Base-by-base conservation (phyloP, 2,113 vertebrate genomes). In the Cryptomyrus ogoouensis region DNA sequence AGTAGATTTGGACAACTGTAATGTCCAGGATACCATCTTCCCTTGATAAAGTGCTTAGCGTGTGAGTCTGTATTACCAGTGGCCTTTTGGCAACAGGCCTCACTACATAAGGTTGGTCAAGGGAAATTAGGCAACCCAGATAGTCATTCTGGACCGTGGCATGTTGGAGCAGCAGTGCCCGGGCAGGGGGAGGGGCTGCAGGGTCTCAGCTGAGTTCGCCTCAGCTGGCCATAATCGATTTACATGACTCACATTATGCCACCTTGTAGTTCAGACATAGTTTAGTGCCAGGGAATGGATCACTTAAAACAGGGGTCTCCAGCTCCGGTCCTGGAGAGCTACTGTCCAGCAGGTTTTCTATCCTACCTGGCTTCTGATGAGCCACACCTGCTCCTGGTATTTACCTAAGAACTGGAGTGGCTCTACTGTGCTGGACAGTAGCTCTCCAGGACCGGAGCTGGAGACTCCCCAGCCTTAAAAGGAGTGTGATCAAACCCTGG, bases 31-130 rank as follows among this genome's bases (percentile, higher is more conserved):
- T 21, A 44, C 9, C 35, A 12, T 12, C 74, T 39, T 58, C 53
- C 80, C 77, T 35, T 58, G 19, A 47, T 89, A 84, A 89, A 89
- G 89, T 89, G 80, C 77, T 89, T 58, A 27, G 6, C 39, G 9
- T 62, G 13, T 7, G 24, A 58, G 52, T 47, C 42, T 53, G 50
- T 19, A 58, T 31, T 13, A 83, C 39, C 21, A 42, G 0, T 6
- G 47, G 49, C 47, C 10, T 50, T 4, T 56, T 15, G 27, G 46
- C 74, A 80, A 10, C 17, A 53, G 74, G 12, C 27, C 39, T 50
- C 46, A 44, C 15, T 52, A 89, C 88, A 39, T 39, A 49, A 53
- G 47, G n/a, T 44, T 56, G 50, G 35, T 17, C 39, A 35, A 47
- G 66, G 88, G 74, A 21, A 13, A 7, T 21, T 52, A 35, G 24